Evolutionary conservation across 2,797 vertebrate genomes (phyloP), one percentile per base, ranked within the genome.

Genomic region (Lindbergichthys nudifrons): DNA sequence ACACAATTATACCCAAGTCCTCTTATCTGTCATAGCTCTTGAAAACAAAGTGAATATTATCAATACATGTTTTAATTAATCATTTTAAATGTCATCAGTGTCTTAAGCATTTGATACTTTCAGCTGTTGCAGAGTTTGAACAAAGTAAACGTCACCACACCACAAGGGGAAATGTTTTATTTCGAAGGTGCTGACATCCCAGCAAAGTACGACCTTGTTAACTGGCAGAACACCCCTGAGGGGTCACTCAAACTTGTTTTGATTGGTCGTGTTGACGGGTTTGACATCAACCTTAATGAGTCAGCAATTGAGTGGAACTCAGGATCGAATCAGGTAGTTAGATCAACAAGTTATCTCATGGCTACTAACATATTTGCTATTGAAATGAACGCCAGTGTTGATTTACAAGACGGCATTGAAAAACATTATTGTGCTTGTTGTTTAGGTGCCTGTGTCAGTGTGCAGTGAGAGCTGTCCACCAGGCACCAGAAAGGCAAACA

Each of bases 171-270:
- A 60, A 60, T 53, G n/a, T 90, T 95, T 75, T 87, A 89, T 82
- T 94, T 95, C 19, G 64, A 87, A 43, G 88, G 90, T 4, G 90
- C 78, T 0, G 92, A 91, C 41, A 86, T 81, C 59, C 89, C 83
- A 61, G 91, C 90, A 5, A 93, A 92, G 32, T 95, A 96, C 14
- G 94, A 95, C 79, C 79, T 95, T 21, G 87, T 95, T 30, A 96
- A 95, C 84, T 95, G 94, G 95, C 93, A 95, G 80, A 89, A 54
- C 3, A 82, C 45, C 11, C 21, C 87, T 3, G 69, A 83, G 1
- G 93, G 92, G 0, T 30, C 67, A 7, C 77, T 91, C 6, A 83
- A 75, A 43, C 82, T 92, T 4, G 85, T 87, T 41, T 67, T 85
- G 18, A 84, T 95, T 0, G 95, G 95, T 19, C 79, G 39, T 4